Percentiles rank a stretch among this genome's conserved stretches.
phyloP scores from a whole-genome alignment of 2,113 vertebrate genomes.

The Melierax canorus region DNA sequence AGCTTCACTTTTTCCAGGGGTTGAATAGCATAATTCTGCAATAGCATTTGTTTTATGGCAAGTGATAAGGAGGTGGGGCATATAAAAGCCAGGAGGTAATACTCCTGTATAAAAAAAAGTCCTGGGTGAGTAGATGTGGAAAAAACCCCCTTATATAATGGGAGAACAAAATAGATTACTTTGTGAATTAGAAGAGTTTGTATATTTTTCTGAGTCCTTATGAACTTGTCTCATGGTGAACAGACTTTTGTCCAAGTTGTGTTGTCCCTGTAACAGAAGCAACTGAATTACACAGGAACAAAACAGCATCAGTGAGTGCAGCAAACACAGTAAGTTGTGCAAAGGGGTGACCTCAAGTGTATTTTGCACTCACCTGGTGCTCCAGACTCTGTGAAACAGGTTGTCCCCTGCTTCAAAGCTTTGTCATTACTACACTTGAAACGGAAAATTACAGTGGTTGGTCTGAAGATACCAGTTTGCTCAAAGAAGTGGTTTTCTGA shows the following conservation, averaged over 20 bases:
- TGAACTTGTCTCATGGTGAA: neutral
- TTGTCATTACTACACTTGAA: neutral
- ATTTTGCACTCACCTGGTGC: neutral
- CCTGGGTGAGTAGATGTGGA: neutral
- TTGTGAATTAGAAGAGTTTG: neutral
- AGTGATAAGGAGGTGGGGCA: neutral
- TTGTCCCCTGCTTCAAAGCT: neutral
- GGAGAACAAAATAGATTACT: neutral
- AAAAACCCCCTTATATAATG: neutral
- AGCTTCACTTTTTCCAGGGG: neutral
- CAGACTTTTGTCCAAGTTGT: neutral
- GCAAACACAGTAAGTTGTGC: rapidly evolving
- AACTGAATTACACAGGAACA: neutral
- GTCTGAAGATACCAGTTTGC: neutral
- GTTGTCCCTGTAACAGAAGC: neutral
- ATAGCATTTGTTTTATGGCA: neutral
- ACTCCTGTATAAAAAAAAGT: neutral
- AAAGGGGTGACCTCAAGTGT: neutral
- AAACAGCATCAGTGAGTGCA: neutral
- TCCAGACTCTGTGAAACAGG: neutral
- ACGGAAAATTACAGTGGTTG: neutral
- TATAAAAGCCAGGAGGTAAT: neutral
- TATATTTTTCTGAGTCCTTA: neutral
- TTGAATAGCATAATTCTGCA: neutral
- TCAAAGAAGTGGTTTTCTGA: neutral